Evolutionary conservation across 2,888 invertebrate genomes (phyloP).

Genomic region (Troides oblongomaculatus): DNA sequence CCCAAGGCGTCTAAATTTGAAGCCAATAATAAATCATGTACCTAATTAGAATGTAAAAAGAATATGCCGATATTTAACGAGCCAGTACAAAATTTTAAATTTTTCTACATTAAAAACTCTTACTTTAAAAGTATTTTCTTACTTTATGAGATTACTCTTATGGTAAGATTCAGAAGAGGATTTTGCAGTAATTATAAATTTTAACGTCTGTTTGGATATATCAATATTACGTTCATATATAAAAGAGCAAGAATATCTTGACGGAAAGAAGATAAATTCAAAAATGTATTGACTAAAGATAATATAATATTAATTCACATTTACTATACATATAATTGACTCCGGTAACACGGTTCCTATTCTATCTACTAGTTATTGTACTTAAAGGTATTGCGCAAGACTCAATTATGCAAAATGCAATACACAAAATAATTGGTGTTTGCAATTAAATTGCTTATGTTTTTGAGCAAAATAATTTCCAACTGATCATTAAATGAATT

Average conservation of each 20-base stretch:
- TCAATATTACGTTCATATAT: conserved; percentile 10
- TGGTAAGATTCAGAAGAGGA: too few relatives aligned
- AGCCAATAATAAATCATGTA: not conserved
- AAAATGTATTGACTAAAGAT: conserved; percentile 26
- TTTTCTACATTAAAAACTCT: not conserved
- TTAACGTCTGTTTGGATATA: not conserved
- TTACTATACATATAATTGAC: conserved; percentile 64
- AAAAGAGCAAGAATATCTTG: conserved; percentile 25
- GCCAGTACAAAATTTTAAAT: not conserved
- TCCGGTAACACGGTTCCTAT: conserved; percentile 59
- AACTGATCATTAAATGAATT: conserved; percentile 3
- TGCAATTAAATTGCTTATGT: conserved; percentile 51
- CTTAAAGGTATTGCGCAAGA: conserved; percentile 62
- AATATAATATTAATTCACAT: conserved; percentile 35
- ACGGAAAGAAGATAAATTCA: conserved; percentile 22
- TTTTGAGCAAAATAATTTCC: conserved; percentile 62
- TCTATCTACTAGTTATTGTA: conserved; percentile 69
- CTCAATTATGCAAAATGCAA: conserved; percentile 30
- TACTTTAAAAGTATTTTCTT: too few relatives aligned
- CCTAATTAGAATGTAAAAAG: not conserved
- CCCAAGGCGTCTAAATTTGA: not conserved
- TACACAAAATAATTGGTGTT: conserved; percentile 3
- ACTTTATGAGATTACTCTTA: too few relatives aligned
- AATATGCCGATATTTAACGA: not conserved
- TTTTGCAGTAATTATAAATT: not conserved